Evolutionary conservation across 2,888 invertebrate species (phyloP), one percentile per base, ranked within the genome.

Genomic region (Psococerastis gibbosa): DNA sequence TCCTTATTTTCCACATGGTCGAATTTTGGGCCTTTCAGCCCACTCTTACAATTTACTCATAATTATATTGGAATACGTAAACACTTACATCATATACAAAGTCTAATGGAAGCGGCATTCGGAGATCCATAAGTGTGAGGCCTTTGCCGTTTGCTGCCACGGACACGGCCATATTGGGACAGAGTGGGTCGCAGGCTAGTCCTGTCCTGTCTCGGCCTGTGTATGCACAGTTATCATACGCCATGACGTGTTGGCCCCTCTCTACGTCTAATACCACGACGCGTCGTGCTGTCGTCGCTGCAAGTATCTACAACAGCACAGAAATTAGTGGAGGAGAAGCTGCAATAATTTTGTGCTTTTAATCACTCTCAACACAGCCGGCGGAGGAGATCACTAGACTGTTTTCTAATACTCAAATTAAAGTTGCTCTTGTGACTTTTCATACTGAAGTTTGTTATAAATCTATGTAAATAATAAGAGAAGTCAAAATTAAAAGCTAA

Each of bases 121-220:
- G 54, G 32, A 65, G 57, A 49, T 66, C 66, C 47, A 65, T 57
- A 32, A 65, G 55, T 1, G 65, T 65, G 31, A 66, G 54, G 17
- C 66, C 65, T 52, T 63, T 63, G 41, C 65, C 65, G 52, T 65
- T 65, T 15, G 63, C 62, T 44, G 62, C 61, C n/a, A 62, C 60
- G 43, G 62, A 63, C 18, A 63, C 63, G 13, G 62, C 65, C 50
- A 65, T 56, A 49, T 64, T 60, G 34, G 65, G 64, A 48, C 59
- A 57, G 2, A 58, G 52, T 5, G 64, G 64, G 53, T 66, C 64
- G 9, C 62, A 59, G 18, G 64, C 65, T 27, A 66, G 52, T 11
- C 63, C 64, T 18, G 63, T 61, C 35, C 65, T 54, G 47, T 63
- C 63, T 47, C 62, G 56, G 2, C 63, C 62, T 49, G 59, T 61